Conservation (phyloP, 2,888 invertebrate species). For the Alviniconcha strummeri region DNA sequence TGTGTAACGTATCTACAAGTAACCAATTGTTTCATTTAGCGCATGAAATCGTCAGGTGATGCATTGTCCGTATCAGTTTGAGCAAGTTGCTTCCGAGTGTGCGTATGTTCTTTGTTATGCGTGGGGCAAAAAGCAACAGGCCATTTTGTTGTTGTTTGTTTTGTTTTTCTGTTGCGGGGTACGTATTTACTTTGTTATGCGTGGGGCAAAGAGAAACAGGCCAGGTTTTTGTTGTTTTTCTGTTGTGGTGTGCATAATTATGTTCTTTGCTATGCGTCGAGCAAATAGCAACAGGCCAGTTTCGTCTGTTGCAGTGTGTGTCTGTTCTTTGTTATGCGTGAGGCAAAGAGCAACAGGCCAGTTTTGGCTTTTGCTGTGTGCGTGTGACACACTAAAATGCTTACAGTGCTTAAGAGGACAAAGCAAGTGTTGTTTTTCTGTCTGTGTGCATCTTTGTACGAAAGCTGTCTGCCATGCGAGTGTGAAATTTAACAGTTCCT, state of each 20-base stretch:
- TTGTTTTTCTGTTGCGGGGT: not conserved
- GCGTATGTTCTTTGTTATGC: not conserved
- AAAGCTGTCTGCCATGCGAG: too few relatives aligned
- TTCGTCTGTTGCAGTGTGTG: not conserved
- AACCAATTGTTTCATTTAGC: not conserved
- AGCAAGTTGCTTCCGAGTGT: not conserved
- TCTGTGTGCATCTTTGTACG: too few relatives aligned
- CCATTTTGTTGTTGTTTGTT: not conserved
- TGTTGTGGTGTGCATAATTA: not conserved
- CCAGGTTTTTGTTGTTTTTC: not conserved
- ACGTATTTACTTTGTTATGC: not conserved
- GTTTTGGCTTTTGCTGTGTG: not conserved
- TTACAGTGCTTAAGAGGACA: too few relatives aligned
- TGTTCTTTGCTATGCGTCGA: not conserved
- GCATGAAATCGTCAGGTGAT: not conserved
- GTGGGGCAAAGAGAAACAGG: not conserved
- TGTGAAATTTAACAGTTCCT: too few relatives aligned
- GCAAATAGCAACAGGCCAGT: not conserved
- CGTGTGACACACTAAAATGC: not conserved
- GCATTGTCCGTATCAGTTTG: not conserved
- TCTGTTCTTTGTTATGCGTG: not conserved
- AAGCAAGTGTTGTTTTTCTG: too few relatives aligned
- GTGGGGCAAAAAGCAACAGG: not conserved
- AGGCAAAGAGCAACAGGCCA: not conserved
- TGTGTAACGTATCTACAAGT: not conserved